Base-by-base conservation (phyloP, 2,113 vertebrate species). In the Ovis aries region DNA sequence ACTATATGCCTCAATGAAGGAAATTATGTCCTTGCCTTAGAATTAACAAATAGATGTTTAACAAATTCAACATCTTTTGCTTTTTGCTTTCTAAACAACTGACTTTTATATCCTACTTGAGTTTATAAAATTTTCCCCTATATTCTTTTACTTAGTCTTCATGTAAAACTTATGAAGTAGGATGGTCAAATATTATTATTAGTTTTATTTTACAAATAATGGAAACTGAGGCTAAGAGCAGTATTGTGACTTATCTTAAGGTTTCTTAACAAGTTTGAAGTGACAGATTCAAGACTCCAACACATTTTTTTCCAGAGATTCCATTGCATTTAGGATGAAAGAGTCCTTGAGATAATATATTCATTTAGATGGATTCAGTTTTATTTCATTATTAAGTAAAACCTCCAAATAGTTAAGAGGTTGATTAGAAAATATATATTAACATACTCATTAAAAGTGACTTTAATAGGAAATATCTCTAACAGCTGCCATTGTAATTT, bases 371-470 rank as follows among this genome's bases (percentile, higher is more conserved):
- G n/a, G 29, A 64, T 59, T 90, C 43, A 16, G 23, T 82, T 95
- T 97, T n/a, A 86, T 88, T 94, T 97, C 12, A 71, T 97, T 91
- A 88, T 94, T 74, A 64, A 93, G 33, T 90, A 82, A 93, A 90
- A 71, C 13, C 31, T 95, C 31, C 59, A 97, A 92, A 25, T 48
- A 86, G 93, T 92, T 55, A 95, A 82, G 86, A n/a, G 40, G 50
- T 13, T 93, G 53, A 95, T 55, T 84, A 52, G 50, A 96, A 98
- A 96, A 87, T 91, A n/a, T 17, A 94, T 96, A 90, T 93, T 71
- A 84, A 97, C 92, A 96, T 82, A 77, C 0, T 93, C 90, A 67
- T 82, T 84, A 97, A 97, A 83, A 93, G 43, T 81, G 88, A 93
- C 93, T 95, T 98, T 78, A 87, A 48, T 87, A 59, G 84, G 59